phyloP scores from a whole-genome alignment of 1,140 invertebrate species.

The Plodia interpunctella region DNA sequence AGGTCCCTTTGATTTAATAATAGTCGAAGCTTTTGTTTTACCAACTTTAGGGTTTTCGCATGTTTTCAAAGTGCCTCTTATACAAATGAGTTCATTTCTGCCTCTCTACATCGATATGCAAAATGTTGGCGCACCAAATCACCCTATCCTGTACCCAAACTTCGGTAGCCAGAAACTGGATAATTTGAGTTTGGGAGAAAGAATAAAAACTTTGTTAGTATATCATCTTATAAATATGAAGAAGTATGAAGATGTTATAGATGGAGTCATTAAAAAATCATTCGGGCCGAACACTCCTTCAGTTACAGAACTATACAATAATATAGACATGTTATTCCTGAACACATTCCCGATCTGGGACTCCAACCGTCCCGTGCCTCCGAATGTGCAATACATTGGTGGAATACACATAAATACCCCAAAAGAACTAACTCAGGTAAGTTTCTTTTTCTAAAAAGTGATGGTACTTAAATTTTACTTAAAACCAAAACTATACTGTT shows the following conservation, averaged over 20 bases:
- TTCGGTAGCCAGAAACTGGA: neutral
- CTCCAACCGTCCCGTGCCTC: constrained; percentile 62
- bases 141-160: constrained; percentile 55
- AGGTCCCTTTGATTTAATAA: constrained; percentile 34
- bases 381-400: constrained; percentile 69
- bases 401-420: constrained; percentile 67
- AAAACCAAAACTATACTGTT: too few species aligned
- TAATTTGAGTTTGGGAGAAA: neutral
- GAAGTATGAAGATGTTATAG: neutral
- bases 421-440: constrained; percentile 44
- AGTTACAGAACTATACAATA: constrained; percentile 63
- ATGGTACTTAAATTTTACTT: too few species aligned
- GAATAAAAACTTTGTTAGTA: neutral
- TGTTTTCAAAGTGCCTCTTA: constrained; percentile 49
- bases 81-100: constrained; percentile 44
- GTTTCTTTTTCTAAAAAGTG: constrained; percentile 17
- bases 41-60: constrained; percentile 40
- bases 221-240: neutral
- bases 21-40: constrained; percentile 33
- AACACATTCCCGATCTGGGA: constrained; percentile 72
- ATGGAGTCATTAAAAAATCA: constrained; percentile 27
- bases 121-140: constrained; percentile 44
- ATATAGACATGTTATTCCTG: constrained; percentile 75
- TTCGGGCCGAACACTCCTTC: constrained; percentile 60
- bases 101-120: constrained; percentile 22